Percentiles rank a stretch among this genome's conserved stretches.
Conservation (phyloP, 1,140 invertebrate species). For the Pachypeltis micranthus region DNA sequence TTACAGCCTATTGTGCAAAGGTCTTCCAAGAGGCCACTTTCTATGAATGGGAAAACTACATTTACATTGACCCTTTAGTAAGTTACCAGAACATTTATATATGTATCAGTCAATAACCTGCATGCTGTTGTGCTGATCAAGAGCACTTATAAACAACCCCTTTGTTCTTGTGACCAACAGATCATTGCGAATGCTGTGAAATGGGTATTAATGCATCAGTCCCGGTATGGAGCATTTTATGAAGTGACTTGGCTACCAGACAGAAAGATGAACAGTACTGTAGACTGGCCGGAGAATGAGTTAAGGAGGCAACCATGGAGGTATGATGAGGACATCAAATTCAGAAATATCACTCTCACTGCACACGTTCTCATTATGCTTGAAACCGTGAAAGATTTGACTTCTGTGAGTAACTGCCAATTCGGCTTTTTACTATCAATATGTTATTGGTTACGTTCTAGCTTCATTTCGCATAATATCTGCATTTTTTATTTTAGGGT, state of each 20-base stretch:
- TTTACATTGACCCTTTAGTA: constrained; percentile 71
- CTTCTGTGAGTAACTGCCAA: constrained; percentile 40
- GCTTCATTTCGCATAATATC: background rate
- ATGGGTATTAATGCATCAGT: constrained; percentile 72
- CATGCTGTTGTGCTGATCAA: too few species aligned
- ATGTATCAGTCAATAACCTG: too few species aligned
- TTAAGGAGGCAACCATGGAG: background rate
- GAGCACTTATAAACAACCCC: too few species aligned
- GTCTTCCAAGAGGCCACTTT: constrained; percentile 81
- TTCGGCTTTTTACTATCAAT: background rate
- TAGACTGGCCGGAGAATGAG: constrained; percentile 37
- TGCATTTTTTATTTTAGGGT: constrained; percentile 38
- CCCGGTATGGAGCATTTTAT: constrained; percentile 67
- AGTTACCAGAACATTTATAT: too few species aligned
- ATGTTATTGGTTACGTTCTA: background rate
- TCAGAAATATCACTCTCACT: constrained; percentile 74
- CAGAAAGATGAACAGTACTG: constrained; percentile 67
- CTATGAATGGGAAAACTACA: constrained; percentile 85
- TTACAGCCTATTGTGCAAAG: constrained; percentile 73
- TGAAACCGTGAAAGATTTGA: constrained; percentile 67
- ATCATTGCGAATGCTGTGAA: constrained; percentile 64
- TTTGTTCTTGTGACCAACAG: too few species aligned
- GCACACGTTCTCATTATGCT: constrained; percentile 79
- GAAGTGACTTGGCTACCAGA: constrained; percentile 71
- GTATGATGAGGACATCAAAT: constrained; percentile 38